Evolutionary conservation across 1,140 invertebrate species (phyloP).

Genomic region (Euglossa dilemma): DNA sequence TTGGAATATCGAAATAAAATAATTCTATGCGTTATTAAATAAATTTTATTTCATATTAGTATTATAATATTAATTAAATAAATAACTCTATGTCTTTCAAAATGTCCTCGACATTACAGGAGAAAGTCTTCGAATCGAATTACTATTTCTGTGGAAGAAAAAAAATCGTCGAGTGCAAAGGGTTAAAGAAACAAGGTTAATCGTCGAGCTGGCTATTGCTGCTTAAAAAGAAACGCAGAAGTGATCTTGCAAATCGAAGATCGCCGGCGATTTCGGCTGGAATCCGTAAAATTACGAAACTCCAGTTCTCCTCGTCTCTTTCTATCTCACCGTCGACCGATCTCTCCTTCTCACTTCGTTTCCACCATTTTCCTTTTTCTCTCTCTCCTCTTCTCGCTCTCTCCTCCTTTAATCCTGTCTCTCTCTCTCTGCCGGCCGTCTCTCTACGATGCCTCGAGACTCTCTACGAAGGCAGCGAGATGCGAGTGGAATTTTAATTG

Average conservation of each 20-base stretch:
- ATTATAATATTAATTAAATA: too few species aligned
- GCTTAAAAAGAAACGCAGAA: too few species aligned
- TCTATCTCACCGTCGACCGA: not conserved
- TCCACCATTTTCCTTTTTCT: conserved; percentile 4
- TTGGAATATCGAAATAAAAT: too few species aligned
- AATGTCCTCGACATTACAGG: too few species aligned
- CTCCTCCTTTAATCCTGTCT: not conserved
- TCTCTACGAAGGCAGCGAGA: conserved; percentile 55
- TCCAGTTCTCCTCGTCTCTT: not conserved
- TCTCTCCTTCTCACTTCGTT: not conserved
- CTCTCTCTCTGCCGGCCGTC: conserved; percentile 10
- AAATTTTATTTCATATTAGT: too few species aligned
- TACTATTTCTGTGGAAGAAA: too few species aligned
- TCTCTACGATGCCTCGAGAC: conserved; percentile 48
- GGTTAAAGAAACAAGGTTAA: too few species aligned
- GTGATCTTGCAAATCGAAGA: not conserved
- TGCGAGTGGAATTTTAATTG: conserved; percentile 68
- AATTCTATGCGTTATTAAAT: too few species aligned
- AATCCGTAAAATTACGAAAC: not conserved
- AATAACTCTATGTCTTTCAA: too few species aligned
- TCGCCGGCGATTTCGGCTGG: not conserved
- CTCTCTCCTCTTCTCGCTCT: conserved; percentile 8
- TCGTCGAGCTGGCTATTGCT: too few species aligned
- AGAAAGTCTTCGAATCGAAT: too few species aligned
- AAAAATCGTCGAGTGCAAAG: too few species aligned